Base-by-base conservation (phyloP, 2,888 invertebrate genomes). In the Brenthis daphne region DNA sequence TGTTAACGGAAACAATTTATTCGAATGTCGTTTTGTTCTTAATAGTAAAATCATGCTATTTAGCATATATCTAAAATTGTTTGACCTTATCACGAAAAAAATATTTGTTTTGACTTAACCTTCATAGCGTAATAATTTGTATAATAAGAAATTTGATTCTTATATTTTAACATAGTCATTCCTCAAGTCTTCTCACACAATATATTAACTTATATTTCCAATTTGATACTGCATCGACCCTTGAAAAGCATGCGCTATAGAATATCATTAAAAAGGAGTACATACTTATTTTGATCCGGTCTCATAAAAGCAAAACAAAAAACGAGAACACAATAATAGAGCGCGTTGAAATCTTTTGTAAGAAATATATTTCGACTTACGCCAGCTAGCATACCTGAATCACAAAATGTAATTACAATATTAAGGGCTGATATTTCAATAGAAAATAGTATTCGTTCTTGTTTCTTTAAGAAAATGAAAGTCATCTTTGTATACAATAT, bases 261-360 rank as follows among this genome's bases (percentile, higher is more conserved):
- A 43, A 37, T 37, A 37, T 43, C 2, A 43, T 43, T 43, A 43
- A 43, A 43, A 43, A 11, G 11, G 11, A 43, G 11, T 11, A 37
- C 6, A 6, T 33, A 43, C 37, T 43, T 43, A 43, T 43, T 43
- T 43, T 11, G 11, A 11, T 43, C 37, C 11, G 1, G 11, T 43
- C 2, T 11, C 11, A 43, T 43, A 43, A 43, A 43, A 43, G 37
- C 37, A 43, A 43, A 54, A 54, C 29, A 54, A 8, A 53, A 20
- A 53, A 11, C 20, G 11, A 53, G 20, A 16, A 13, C 53, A 53
- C 53, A 20, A 58, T 12, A 53, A 64, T 47, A 33, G 51, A 63
- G 33, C 75, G 73, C 79, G 80, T 77, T 79, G 76, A 79, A 75
- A 70, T 79, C 77, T 78, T 76, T 77, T 77, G 56, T 77, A 77